phyloP scores from a whole-genome alignment of 2,888 invertebrate species.

The Tenthredo distinguenda region DNA sequence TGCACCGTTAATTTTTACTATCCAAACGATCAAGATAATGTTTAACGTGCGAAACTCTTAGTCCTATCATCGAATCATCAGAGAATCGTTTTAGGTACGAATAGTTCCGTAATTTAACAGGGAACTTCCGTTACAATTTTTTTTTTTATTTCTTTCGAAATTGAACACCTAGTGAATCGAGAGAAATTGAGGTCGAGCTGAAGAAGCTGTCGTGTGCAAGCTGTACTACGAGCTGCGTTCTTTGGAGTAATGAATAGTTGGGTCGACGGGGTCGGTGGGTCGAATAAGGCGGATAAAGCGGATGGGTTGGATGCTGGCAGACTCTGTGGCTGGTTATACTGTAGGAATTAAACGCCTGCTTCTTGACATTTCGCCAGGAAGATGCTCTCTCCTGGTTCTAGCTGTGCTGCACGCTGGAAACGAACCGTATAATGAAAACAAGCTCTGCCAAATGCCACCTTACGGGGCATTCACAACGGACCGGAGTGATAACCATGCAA shows the following conservation, averaged over 20 bases:
- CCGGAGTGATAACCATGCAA: slow-evolving; percentile 4
- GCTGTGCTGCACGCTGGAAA: slow-evolving; percentile 21
- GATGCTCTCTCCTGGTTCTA: slow-evolving; percentile 60
- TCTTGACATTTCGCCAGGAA: slow-evolving; percentile 74
- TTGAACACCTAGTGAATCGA: slow-evolving; percentile 17
- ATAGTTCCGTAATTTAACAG: background rate
- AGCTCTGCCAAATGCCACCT: slow-evolving; percentile 41
- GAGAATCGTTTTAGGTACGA: background rate
- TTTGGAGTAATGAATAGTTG: slow-evolving; percentile 68
- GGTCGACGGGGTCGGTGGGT: slow-evolving; percentile 58
- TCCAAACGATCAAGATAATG: background rate
- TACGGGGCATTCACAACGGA: background rate
- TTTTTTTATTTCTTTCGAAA: background rate
- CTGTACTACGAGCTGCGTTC: slow-evolving; percentile 30
- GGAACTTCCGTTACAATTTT: background rate
- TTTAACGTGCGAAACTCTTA: background rate
- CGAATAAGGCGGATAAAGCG: slow-evolving; percentile 29
- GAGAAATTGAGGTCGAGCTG: slow-evolving; percentile 40
- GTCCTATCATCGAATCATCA: background rate
- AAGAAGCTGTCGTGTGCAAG: slow-evolving; percentile 34
- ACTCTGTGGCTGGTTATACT: background rate
- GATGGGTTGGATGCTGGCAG: slow-evolving; percentile 45
- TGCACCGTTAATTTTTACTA: background rate
- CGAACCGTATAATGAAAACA: slow-evolving; percentile 33
- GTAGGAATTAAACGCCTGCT: slow-evolving; percentile 71